These are phyloP conservation scores for Ostrea edulis DNA, from an alignment of 1,140 invertebrate genomes.

Conservation along the genomic window DNA sequence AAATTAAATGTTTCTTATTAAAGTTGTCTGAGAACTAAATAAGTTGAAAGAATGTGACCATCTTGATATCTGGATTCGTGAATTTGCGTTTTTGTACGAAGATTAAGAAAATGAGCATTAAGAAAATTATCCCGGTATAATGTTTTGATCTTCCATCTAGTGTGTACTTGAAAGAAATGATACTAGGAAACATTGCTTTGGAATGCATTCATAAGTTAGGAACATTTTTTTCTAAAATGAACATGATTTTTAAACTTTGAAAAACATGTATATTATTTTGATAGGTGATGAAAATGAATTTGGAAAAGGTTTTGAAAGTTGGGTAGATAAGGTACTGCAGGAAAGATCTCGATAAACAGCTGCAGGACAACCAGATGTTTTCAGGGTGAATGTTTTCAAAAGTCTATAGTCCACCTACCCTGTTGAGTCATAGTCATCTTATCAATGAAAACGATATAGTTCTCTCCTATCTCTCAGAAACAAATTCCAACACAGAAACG, in stretches of 20 bases:
- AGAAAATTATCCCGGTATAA: background rate
- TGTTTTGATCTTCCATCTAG: background rate
- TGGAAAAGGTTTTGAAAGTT: background rate
- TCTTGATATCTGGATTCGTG: background rate
- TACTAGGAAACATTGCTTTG: background rate
- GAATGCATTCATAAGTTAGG: background rate
- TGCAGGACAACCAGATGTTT: constrained; percentile 3
- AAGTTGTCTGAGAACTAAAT: background rate
- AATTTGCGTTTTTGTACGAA: background rate
- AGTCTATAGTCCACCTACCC: constrained; percentile 24
- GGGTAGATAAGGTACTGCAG: background rate
- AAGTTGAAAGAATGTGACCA: background rate
- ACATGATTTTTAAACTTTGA: too few species aligned
- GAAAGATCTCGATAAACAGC: background rate
- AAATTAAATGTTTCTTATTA: background rate
- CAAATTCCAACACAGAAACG: constrained; percentile 38
- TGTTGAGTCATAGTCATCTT: constrained; percentile 33
- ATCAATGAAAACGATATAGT: constrained; percentile 33
- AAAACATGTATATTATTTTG: too few species aligned
- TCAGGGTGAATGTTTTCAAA: constrained; percentile 6
- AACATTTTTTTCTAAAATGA: background rate
- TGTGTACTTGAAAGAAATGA: background rate
- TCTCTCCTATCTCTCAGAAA: constrained; percentile 34
- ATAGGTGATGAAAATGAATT: background rate
- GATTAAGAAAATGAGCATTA: background rate